A percentile compares a stretch with the other conserved stretches of the same genome.
phyloP scores from a whole-genome alignment of 2,113 vertebrate genomes.

The Colistium nudipinnis region DNA sequence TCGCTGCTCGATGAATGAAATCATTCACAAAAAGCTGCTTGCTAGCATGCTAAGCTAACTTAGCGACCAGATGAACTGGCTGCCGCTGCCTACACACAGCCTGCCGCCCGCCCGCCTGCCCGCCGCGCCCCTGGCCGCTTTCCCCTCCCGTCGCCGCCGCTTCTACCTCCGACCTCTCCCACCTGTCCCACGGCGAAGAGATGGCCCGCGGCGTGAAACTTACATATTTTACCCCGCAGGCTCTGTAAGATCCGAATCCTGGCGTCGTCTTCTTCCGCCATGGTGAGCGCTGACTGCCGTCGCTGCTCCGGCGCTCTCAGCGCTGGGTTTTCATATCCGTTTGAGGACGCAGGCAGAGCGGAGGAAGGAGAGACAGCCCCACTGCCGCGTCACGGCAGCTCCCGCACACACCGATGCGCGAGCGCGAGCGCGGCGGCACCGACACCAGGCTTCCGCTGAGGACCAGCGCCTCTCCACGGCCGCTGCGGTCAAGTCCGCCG shows the following conservation, averaged over 20 bases:
- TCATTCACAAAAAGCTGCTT: slow-evolving; percentile 28
- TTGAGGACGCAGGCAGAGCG: slow-evolving; percentile 76
- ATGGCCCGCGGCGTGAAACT: slow-evolving; percentile 65
- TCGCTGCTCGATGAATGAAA: slow-evolving; percentile 55
- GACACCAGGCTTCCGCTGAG: slow-evolving; percentile 22
- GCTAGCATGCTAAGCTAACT: slow-evolving; percentile 70
- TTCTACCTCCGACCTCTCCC: slow-evolving; percentile 15
- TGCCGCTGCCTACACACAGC: slow-evolving; percentile 43
- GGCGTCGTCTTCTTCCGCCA: slow-evolving; percentile 86
- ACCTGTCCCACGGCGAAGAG: background rate
- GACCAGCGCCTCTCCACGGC: slow-evolving; percentile 1
- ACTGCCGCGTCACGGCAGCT: slow-evolving; percentile 70
- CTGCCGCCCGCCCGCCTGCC: slow-evolving; percentile 53
- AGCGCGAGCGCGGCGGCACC: background rate
- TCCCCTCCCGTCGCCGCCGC: slow-evolving; percentile 60
- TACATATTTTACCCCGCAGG: slow-evolving; percentile 90
- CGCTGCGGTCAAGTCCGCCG: too few relatives aligned
- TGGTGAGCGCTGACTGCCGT: slow-evolving; percentile 77
- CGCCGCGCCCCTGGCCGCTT: slow-evolving; percentile 77
- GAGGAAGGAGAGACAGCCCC: slow-evolving; percentile 74
- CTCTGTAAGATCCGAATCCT: slow-evolving; percentile 87
- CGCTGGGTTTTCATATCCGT: slow-evolving; percentile 81
- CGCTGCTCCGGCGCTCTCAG: slow-evolving; percentile 76
- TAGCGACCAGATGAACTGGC: slow-evolving; percentile 43
- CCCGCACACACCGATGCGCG: slow-evolving; percentile 38